Base-by-base conservation (phyloP, 2,888 invertebrate genomes). In the Actias luna region DNA sequence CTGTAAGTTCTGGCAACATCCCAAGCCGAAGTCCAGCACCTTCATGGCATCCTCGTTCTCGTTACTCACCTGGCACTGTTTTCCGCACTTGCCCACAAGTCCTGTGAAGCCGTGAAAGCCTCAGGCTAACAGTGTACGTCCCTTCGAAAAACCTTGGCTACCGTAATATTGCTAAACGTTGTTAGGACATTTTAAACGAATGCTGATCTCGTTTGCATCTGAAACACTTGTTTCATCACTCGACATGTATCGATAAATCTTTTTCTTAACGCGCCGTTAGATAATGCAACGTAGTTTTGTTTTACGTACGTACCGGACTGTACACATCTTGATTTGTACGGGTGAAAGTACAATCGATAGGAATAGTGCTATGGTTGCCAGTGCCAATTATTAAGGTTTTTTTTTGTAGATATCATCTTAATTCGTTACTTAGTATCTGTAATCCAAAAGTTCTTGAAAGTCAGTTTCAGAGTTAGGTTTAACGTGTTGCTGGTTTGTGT, bases 211-310 rank as follows among this genome's bases (percentile, higher is more conserved):
- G 46, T 5, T 29, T 29, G 29, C n/a, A 55, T 55, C 16, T 55
- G 55, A 55, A 55, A 55, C 22, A 50, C 25, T 12, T 12, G 46
- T 55, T 55, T 55, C 55, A 29, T n/a, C 29, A 55, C 10, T 29
- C 27, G 25, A 8, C 29, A 14, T 16, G 55, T 50, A 50, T 10
- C n/a, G 18, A 55, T 29, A 29, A 55, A 55, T 55, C 29, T 29
- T 29, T 55, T 55, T 55, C 29, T 29, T 55, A 29, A 55, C 55
- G 29, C 29, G 16, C 29, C 16, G 29, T 55, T 27, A 55, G 55
- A 29, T 55, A 55, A 55, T 55, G 55, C 55, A 55, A 55, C 7
- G 29, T 27, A 29, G 55, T 55, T 55, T 55, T 55, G 29, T 29
- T 55, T 55, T 55, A 55, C 29, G 55, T 7, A 27, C 29, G 55